Base-by-base conservation (phyloP, 2,797 vertebrate species). In the Brachyalestes nurse region DNA sequence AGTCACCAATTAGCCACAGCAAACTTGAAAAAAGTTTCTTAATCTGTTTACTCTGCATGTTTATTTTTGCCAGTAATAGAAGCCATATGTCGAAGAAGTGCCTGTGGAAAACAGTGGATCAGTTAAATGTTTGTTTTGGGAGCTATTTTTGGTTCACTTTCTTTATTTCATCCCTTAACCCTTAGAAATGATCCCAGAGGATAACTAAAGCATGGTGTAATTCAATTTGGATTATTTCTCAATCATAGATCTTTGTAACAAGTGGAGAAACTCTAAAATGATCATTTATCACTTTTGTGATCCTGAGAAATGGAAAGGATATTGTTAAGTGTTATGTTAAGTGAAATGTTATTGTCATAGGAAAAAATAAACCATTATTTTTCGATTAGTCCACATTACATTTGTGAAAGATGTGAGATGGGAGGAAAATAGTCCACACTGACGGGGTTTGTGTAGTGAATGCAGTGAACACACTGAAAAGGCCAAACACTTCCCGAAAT, bases 1-100 rank as follows among this genome's bases (percentile, higher is more conserved):
- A 67, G 61, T 38, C 67, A 65, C 55, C 77, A 79, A 86, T 83
- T 83, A 84, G 45, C 47, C 25, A 45, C 47, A 83, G 62, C 60
- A 69, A 76, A 71, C 53, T 79, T 77, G 25, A 25, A 82, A 72
- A 81, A 64, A 28, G 53, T 42, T 65, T 78, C 72, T 72, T 79
- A 79, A 82, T 86, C 47, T 78, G 65, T 81, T 82, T 58, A 49
- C 60, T 72, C 78, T 72, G 7, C 34, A 42, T 80, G 85, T 75
- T 60, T 77, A 7, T 49, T 62, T 80, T 66, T 55, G 14, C 10
- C 14, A 21, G 5, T 78, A 84, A 84, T 60, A 64, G 80, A 79
- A 86, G 72, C 62, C 77, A 86, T 38, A 79, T 83, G 67, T 80
- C 58, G 64, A 60, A 42, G 34, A 73, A 55, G 64, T 69, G 67